Evolutionary conservation across 2,797 vertebrate species (phyloP).

Genomic region (Halcyon chelicuti): DNA sequence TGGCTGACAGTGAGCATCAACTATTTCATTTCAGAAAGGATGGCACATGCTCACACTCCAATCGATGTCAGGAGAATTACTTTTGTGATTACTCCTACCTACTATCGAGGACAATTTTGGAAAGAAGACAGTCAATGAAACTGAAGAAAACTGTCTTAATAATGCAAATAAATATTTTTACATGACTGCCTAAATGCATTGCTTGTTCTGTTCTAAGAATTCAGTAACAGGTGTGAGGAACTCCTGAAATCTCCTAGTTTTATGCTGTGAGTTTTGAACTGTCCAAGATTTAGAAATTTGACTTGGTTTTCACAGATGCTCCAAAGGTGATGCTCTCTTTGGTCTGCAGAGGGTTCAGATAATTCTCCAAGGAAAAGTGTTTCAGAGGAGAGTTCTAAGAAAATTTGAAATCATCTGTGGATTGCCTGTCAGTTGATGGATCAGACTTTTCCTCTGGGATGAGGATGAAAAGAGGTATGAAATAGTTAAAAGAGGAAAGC

Average conservation of each 20-base stretch:
- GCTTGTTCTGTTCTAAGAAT: neutral
- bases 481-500: neutral
- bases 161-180: neutral
- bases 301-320: neutral
- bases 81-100: neutral
- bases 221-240: neutral
- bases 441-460: neutral
- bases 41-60: neutral
- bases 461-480: neutral
- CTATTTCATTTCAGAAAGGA: neutral
- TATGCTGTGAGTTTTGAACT: neutral
- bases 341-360: constrained; percentile 46
- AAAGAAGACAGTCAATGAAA: neutral
- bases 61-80: neutral
- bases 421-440: neutral
- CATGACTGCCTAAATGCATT: neutral
- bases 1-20: neutral
- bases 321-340: constrained; percentile 7
- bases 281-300: neutral
- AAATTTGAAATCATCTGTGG: neutral
- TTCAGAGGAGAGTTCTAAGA: neutral
- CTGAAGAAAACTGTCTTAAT: neutral
- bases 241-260: neutral
- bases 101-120: neutral
- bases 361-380: neutral